Conservation (phyloP, 2,797 vertebrate genomes). For the Rhynchonycteris naso region DNA sequence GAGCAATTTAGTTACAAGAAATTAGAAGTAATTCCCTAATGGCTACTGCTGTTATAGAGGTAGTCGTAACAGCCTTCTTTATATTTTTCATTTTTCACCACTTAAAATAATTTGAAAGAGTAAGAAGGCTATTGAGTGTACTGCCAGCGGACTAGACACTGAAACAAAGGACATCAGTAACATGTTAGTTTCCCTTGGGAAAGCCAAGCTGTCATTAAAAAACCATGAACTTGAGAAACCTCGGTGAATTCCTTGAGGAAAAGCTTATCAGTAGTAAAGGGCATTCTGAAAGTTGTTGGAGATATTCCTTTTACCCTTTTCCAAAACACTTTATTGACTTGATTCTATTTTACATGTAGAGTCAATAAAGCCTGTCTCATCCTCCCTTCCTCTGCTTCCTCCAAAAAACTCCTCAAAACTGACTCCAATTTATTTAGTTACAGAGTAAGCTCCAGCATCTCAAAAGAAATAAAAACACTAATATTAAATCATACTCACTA, state of each 20-base stretch:
- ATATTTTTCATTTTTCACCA: constrained; percentile 51
- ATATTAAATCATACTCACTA: not conserved
- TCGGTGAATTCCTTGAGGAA: not conserved
- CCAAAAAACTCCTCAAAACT: not conserved
- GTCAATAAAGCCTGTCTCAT: not conserved
- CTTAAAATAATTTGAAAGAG: constrained; percentile 4
- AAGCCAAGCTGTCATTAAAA: constrained; percentile 11
- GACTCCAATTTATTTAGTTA: not conserved
- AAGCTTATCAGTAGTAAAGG: not conserved
- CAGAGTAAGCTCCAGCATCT: not conserved
- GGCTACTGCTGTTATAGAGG: not conserved
- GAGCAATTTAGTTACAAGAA: constrained; percentile 51
- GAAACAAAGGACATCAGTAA: not conserved
- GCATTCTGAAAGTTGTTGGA: not conserved
- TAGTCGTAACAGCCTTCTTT: constrained; percentile 40
- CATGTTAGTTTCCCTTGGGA: not conserved
- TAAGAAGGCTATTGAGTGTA: not conserved
- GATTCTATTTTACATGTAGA: not conserved
- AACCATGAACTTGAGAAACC: not conserved
- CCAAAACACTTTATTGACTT: not conserved
- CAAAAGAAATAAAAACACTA: not conserved
- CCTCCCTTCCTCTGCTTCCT: not conserved
- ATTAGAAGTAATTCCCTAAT: constrained; percentile 30
- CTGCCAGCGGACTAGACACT: not conserved
- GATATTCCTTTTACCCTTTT: constrained; percentile 15